Conservation (phyloP, 2,113 vertebrate species). For the Canis aureus region DNA sequence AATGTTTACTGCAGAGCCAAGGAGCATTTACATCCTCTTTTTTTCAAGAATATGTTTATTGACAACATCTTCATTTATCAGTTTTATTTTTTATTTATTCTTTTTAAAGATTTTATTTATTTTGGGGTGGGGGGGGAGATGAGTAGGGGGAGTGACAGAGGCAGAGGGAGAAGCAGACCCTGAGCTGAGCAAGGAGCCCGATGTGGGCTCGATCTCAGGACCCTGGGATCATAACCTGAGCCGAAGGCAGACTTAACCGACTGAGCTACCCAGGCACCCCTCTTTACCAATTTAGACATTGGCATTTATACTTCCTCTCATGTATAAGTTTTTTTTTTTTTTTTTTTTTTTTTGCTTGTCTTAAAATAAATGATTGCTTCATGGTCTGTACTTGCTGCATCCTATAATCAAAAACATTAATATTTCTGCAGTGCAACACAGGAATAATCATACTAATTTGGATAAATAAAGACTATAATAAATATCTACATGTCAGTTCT, state of each 20-base stretch:
- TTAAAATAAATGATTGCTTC: neutral
- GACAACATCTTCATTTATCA: neutral
- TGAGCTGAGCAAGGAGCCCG: no score
- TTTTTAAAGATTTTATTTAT: no score
- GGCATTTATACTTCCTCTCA: neutral
- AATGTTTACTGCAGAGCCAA: neutral
- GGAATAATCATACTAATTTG: conserved; percentile 7
- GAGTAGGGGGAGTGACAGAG: no score
- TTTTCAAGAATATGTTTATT: neutral
- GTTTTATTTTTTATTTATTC: neutral
- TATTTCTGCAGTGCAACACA: conserved; percentile 39
- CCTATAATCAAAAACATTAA: conserved; percentile 19
- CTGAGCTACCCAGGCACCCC: no score
- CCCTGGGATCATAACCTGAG: no score
- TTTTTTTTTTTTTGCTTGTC: neutral
- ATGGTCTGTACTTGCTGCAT: neutral
- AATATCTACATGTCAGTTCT: neutral
- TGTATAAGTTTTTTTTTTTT: neutral
- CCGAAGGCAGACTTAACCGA: no score
- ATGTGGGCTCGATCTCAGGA: no score
- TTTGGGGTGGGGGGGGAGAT: no score
- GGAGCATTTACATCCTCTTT: neutral
- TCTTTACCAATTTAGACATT: neutral
- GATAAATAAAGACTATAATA: conserved; percentile 12
- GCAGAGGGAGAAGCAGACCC: no score